Conservation (phyloP, 2,888 invertebrate species). For the Watsonalla cultraria region DNA sequence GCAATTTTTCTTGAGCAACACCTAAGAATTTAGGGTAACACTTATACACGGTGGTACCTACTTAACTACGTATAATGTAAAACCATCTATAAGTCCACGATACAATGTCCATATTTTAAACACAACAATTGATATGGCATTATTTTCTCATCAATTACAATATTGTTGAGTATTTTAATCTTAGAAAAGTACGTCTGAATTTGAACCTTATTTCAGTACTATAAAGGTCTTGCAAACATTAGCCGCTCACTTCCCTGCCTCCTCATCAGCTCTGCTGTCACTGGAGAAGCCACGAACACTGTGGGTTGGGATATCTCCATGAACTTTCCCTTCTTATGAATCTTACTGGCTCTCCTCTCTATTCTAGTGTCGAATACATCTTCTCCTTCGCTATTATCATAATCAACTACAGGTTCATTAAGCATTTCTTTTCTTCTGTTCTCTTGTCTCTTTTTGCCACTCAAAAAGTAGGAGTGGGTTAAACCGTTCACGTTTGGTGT, state of each 20-base stretch:
- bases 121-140: slow-evolving; percentile 7
- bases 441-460: slow-evolving; percentile 44
- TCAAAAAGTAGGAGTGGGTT: slow-evolving; percentile 56
- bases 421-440: slow-evolving; percentile 55
- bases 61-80: background rate
- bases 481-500: slow-evolving; percentile 58
- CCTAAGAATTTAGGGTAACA: too few relatives aligned
- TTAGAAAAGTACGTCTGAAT: slow-evolving; percentile 5
- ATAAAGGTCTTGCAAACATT: slow-evolving; percentile 64
- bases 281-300: slow-evolving; percentile 65
- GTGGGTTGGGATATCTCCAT: slow-evolving; percentile 63
- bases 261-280: slow-evolving; percentile 66
- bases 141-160: background rate
- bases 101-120: background rate
- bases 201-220: slow-evolving; percentile 14
- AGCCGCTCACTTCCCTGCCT: slow-evolving; percentile 66
- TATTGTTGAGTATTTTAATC: slow-evolving; percentile 3
- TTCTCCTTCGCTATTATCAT: slow-evolving; percentile 71
- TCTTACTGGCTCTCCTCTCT: slow-evolving; percentile 49
- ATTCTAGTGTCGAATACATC: slow-evolving; percentile 66
- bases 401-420: slow-evolving; percentile 68
- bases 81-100: slow-evolving; percentile 1
- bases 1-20: too few relatives aligned
- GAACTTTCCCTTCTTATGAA: slow-evolving; percentile 54
- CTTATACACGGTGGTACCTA: too few relatives aligned